Base-by-base conservation (phyloP, 1,140 invertebrate genomes). In the Araneus ventricosus region DNA sequence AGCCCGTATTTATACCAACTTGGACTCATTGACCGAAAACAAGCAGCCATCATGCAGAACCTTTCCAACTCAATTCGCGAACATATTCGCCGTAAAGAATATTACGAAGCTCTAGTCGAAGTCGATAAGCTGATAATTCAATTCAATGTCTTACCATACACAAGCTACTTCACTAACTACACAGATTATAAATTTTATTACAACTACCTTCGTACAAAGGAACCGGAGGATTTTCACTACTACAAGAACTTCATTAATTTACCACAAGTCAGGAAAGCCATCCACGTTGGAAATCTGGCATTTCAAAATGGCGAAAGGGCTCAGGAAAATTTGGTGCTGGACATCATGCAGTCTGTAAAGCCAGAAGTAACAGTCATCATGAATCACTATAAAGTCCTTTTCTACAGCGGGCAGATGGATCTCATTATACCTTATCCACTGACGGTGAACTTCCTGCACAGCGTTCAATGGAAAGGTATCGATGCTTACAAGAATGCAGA, bases 261-360 rank as follows among this genome's bases (percentile, higher is more conserved):
- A 17, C 94, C 96, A 34, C 95, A 95, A 63, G 96, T 97, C 0
- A 96, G 98, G 20, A 96, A 96, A 93, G 96, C 97, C 1, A 97
- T 99, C 88, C 98, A 99, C 95, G 98, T 99, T 4, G 98, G 98
- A 6, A 97, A 98, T 93, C 95, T 96, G 27, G 96, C 97, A 0
- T 98, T 97, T 95, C 96, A 97, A 94, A 95, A 95, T 93, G 93
- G 92, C 1, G 30, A 45, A 30, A 67, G 27, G 94, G 97, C 98
- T 1, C 97, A 98, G 94, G 94, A 96, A n/a, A 96, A 97, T 95
- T 95, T 99, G 10, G 96, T 97, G 82, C 95, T 96, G 34, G 98
- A 99, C 96, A 96, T 99, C 0, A 98, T 98, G 97, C 96, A 98
- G 94, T 97, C 97, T 0, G 96, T 98, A 34, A 97, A 97, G 67